Conservation (phyloP, 2,888 invertebrate species). For the Tipula helvola region DNA sequence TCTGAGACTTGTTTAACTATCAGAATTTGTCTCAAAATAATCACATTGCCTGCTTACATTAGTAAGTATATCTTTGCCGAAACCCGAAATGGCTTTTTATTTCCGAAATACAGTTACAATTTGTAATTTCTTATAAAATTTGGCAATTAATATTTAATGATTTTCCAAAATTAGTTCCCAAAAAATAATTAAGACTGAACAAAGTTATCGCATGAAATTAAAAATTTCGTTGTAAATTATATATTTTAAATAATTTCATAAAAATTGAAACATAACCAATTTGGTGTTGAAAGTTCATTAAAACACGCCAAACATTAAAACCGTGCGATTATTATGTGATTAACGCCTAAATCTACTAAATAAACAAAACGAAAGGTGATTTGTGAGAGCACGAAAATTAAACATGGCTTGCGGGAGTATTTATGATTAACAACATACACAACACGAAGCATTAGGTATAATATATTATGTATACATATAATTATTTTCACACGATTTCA, state of each 20-base stretch:
- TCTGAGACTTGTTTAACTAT: too few relatives aligned
- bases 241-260: background rate
- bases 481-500: slow-evolving; percentile 4
- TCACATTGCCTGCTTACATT: too few relatives aligned
- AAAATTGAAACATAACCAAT: background rate
- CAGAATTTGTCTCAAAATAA: too few relatives aligned
- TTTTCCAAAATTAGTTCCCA: too few relatives aligned
- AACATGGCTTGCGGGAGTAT: background rate
- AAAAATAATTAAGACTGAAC: too few relatives aligned
- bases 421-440: background rate
- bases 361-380: background rate
- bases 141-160: too few relatives aligned
- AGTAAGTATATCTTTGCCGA: too few relatives aligned
- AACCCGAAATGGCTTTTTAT: too few relatives aligned
- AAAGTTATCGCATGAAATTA: too few relatives aligned
- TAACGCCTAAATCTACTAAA: background rate
- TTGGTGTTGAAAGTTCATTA: background rate
- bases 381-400: background rate
- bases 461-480: background rate
- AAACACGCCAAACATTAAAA: background rate
- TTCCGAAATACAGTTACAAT: too few relatives aligned
- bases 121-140: too few relatives aligned
- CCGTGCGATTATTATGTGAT: background rate
- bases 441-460: background rate
- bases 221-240: too few relatives aligned